These are phyloP conservation scores for Lagorchestes hirsutus DNA, from an alignment of 2,797 vertebrate species.

Conservation along the genomic window DNA sequence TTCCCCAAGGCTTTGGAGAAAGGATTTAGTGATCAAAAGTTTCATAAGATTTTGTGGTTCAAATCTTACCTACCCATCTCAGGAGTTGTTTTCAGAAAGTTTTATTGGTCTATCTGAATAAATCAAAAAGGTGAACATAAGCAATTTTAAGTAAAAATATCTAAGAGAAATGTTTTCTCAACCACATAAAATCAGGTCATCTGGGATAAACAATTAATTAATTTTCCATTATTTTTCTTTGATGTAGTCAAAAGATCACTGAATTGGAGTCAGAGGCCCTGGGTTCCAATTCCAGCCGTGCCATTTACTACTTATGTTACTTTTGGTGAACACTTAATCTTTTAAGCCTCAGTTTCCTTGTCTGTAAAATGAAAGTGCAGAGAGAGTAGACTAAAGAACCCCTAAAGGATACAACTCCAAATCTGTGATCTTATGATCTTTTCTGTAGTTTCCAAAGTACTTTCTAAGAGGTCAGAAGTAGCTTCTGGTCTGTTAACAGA, in stretches of 20 bases:
- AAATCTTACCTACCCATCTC: background rate
- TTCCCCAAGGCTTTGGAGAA: constrained; percentile 7
- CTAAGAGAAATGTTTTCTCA: background rate
- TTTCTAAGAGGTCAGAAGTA: background rate
- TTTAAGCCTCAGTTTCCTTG: background rate
- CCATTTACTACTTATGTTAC: background rate
- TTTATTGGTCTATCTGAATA: constrained; percentile 7
- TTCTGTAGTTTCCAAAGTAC: background rate
- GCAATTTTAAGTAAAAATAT: accelerated
- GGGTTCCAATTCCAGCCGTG: background rate
- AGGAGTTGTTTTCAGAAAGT: background rate
- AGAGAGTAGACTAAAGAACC: background rate
- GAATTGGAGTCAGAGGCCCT: background rate
- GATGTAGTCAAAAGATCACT: background rate
- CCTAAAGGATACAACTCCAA: background rate
- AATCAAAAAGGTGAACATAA: background rate
- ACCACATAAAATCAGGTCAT: background rate
- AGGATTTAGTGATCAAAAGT: constrained; percentile 32
- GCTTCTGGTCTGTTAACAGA: background rate
- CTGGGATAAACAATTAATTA: background rate
- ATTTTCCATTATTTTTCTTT: constrained; percentile 18
- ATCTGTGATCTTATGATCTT: background rate
- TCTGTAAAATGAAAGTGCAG: background rate
- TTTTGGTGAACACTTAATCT: background rate
- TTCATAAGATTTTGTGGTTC: constrained; percentile 4